Conservation (phyloP, 2,113 vertebrate genomes). For the Solea solea region DNA sequence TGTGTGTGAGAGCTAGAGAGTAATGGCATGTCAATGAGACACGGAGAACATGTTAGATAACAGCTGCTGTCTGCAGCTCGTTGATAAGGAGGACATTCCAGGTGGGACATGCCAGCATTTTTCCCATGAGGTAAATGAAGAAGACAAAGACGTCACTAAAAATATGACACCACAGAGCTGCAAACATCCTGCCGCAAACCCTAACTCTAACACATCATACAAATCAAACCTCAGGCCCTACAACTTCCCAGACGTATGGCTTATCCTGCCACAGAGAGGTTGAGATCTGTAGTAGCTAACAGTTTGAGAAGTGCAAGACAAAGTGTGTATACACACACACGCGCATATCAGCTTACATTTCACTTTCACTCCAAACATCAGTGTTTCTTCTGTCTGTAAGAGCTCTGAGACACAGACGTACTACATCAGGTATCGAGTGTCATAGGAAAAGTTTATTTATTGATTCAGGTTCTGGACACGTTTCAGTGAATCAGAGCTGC, state of each 20-base stretch:
- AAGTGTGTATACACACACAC: background rate
- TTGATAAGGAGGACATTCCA: conserved; percentile 44
- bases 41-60: conserved; percentile 45
- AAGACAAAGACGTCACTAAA: conserved; percentile 9
- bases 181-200: conserved; percentile 15
- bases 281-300: background rate
- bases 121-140: conserved; percentile 28
- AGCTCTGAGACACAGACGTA: no score
- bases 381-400: no score
- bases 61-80: conserved; percentile 38
- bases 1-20: background rate
- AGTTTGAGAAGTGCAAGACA: background rate
- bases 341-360: background rate
- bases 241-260: background rate
- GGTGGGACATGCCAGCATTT: conserved; percentile 22
- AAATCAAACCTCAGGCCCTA: background rate
- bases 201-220: background rate
- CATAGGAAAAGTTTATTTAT: no score
- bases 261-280: background rate
- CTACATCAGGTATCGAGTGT: no score
- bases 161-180: conserved; percentile 18
- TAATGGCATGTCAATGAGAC: conserved; percentile 2
- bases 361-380: background rate
- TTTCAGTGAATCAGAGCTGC: no score
- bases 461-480: no score